Evolutionary conservation across 2,797 vertebrate genomes (phyloP), one percentile per base, ranked within the genome.

Genomic region (Chloroceryle inda): DNA sequence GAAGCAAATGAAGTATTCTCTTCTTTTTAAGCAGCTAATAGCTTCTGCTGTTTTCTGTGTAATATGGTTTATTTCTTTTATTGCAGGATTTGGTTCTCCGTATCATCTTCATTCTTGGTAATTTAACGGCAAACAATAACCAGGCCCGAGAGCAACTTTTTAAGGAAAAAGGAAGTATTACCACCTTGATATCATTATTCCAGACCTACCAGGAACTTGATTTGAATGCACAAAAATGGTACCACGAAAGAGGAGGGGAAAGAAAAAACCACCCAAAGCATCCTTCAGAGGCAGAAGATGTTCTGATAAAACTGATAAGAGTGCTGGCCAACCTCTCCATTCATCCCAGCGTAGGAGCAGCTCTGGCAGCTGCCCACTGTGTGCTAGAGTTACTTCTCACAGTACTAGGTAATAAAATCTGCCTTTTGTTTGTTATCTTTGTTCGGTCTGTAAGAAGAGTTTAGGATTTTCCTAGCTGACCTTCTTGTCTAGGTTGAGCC

Each of bases 221-320:
- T 81, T 62, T 95, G 92, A 93, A 76, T 16, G 24, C 95, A 8
- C 37, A 69, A n/a, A 55, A 62, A 79, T 6, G 4, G 21, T n/a
- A 13, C 38, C 68, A 7, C 12, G 83, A 49, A 33, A 75, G 61
- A 33, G 81, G 55, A 29, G 40, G 23, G 45, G 42, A 66, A 64
- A 61, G 13, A n/a, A 42, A 45, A 64, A 91, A 29, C 0, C n/a
- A 35, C 4, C 95, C 24, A 40, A 89, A 90, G 19, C 72, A 35
- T 11, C 85, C 88, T 12, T 93, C 90, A 56, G 98, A 98, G 96
- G 97, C 82, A 2, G 99, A 99, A 75, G 99, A 99, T 12, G 97
- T 99, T 91, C 98, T 99, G 86, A 98, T 99, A 94, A 99, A 99
- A 97, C 97, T 99, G 97, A 97, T 99, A 87, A 98, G 99, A 33